These are phyloP conservation scores for Eupithecia tripunctaria DNA, from an alignment of 2,888 invertebrate species.

Conservation along the genomic window DNA sequence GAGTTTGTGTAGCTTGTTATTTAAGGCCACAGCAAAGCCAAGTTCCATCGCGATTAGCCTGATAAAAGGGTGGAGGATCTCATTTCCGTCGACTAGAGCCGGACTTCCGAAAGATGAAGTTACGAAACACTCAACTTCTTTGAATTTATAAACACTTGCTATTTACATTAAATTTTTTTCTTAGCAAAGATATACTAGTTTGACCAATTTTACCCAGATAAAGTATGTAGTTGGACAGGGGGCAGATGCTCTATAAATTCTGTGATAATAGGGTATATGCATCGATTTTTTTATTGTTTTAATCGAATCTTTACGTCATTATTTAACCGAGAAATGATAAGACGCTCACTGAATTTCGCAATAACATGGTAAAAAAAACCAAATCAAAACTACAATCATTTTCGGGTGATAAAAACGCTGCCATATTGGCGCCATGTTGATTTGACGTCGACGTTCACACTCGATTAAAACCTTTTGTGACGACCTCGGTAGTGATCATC, in stretches of 20 bases:
- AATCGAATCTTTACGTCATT: no score
- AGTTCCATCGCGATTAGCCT: conserved; percentile 60
- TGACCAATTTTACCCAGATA: not conserved
- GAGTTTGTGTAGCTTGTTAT: not conserved
- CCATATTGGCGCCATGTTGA: no score
- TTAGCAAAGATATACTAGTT: not conserved
- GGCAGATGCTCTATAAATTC: not conserved
- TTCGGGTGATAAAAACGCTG: no score
- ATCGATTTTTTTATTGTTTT: no score
- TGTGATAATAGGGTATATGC: not conserved
- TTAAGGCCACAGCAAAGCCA: conserved; percentile 47
- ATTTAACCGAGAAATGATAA: no score
- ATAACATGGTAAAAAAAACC: no score
- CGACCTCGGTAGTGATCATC: no score
- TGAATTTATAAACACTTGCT: conserved; percentile 48
- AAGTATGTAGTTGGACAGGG: not conserved
- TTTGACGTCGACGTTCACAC: no score
- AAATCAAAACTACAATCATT: no score
- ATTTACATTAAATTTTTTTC: not conserved
- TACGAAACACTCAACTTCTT: conserved; percentile 54
- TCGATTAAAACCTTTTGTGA: no score
- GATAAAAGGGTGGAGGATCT: conserved; percentile 68
- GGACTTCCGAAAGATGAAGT: conserved; percentile 62
- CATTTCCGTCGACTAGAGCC: conserved; percentile 68
- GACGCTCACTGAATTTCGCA: no score